Evolutionary conservation across 2,113 vertebrate species (phyloP).

Genomic region (Neotoma lepida): DNA sequence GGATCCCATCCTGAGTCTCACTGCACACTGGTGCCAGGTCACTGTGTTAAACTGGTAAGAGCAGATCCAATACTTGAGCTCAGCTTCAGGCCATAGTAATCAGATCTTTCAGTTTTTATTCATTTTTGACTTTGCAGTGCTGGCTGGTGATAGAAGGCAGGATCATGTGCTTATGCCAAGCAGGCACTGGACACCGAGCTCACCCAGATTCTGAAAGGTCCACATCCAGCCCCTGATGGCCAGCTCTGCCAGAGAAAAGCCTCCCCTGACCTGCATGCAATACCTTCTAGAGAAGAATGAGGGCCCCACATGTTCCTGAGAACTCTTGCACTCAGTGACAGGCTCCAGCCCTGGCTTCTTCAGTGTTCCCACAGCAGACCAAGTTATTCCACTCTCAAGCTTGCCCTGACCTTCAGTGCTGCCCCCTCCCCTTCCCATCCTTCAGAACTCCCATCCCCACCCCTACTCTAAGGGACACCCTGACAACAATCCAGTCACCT

Average conservation of each 20-base stretch:
- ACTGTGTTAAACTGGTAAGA: background rate
- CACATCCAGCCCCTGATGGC: background rate
- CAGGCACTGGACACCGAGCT: background rate
- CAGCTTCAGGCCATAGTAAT: background rate
- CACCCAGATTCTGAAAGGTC: background rate
- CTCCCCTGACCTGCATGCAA: background rate
- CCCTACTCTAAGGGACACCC: background rate
- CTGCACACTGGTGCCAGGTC: background rate
- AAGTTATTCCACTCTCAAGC: background rate
- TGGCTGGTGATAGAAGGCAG: background rate
- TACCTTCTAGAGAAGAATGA: background rate
- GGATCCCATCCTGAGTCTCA: too few relatives aligned
- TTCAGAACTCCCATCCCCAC: background rate
- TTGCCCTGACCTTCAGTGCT: rapidly evolving
- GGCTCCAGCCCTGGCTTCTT: background rate
- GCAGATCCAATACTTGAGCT: background rate
- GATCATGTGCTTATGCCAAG: too few relatives aligned
- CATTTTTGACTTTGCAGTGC: background rate
- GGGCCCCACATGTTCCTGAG: background rate
- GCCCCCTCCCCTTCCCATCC: background rate
- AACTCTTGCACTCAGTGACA: background rate
- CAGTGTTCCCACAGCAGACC: background rate
- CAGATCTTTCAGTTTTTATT: background rate
- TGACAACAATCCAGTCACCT: background rate
- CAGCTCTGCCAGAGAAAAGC: background rate